Conservation (phyloP, 1,140 invertebrate genomes). For the Geopemphigus sp. region DNA sequence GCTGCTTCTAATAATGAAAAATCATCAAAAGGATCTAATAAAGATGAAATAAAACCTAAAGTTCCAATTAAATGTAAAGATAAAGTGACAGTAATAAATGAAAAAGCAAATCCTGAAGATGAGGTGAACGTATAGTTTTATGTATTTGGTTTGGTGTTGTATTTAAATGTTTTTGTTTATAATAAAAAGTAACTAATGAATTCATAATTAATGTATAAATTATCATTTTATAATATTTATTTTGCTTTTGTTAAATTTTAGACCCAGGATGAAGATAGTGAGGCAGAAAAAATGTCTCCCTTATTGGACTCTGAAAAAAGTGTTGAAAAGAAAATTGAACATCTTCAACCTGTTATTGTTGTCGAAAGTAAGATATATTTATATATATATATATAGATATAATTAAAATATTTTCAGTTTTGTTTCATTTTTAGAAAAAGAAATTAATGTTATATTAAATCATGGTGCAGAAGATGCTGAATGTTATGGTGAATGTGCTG, state of each 20-base stretch:
- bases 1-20: slow-evolving; percentile 19
- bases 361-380: slow-evolving; percentile 20
- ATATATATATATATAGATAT: neutral
- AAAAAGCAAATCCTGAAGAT: slow-evolving; percentile 43
- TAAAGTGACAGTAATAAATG: slow-evolving; percentile 30
- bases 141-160: neutral
- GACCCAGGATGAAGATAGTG: slow-evolving; percentile 72
- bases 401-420: too few species aligned
- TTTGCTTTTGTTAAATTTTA: slow-evolving; percentile 51
- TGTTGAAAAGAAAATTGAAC: slow-evolving; percentile 41
- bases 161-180: neutral
- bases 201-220: neutral
- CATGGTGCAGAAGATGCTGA: slow-evolving; percentile 44
- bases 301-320: slow-evolving; percentile 58
- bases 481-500: slow-evolving; percentile 36
- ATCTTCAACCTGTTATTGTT: neutral
- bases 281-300: slow-evolving; percentile 76
- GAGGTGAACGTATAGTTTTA: neutral
- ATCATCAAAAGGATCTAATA: slow-evolving; percentile 35
- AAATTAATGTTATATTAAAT: slow-evolving; percentile 46
- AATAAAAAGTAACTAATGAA: neutral
- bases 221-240: neutral
- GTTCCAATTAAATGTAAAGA: slow-evolving; percentile 42
- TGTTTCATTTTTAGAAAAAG: slow-evolving; percentile 36
- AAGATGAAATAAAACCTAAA: slow-evolving; percentile 35